These are phyloP conservation scores for Gallinago undulata DNA, from an alignment of 2,113 vertebrate species.

Conservation along the genomic window DNA sequence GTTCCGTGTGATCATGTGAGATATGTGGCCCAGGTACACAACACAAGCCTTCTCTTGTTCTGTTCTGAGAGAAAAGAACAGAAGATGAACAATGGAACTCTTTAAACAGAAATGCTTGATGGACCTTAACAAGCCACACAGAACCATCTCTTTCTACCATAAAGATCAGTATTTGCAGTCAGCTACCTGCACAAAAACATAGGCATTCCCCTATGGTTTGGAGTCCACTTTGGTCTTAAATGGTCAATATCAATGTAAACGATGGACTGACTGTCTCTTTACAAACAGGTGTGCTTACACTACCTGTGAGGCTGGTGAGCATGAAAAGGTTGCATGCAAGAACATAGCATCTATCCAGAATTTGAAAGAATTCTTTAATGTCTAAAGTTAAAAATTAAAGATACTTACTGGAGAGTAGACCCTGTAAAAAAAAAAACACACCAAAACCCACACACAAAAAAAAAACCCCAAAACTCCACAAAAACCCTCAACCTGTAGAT, in stretches of 20 bases:
- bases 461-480: not conserved
- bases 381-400: not conserved
- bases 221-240: not conserved
- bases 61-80: not conserved
- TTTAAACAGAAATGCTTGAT: not conserved
- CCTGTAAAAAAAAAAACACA: not conserved
- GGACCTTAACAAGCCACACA: not conserved
- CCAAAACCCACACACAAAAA: too few species aligned
- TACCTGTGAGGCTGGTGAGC: not conserved
- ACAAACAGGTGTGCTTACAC: rapidly evolving
- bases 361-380: not conserved
- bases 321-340: not conserved
- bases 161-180: not conserved
- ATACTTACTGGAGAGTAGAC: not conserved
- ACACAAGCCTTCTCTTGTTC: not conserved
- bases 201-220: not conserved
- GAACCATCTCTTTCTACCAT: not conserved
- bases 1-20: not conserved
- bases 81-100: not conserved
- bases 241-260: not conserved
- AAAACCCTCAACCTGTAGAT: not conserved
- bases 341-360: not conserved
- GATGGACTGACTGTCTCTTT: not conserved
- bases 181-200: not conserved
- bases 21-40: not conserved